phyloP scores from a whole-genome alignment of 1,140 invertebrate species.

The Bursaphelenchus mucronatus region DNA sequence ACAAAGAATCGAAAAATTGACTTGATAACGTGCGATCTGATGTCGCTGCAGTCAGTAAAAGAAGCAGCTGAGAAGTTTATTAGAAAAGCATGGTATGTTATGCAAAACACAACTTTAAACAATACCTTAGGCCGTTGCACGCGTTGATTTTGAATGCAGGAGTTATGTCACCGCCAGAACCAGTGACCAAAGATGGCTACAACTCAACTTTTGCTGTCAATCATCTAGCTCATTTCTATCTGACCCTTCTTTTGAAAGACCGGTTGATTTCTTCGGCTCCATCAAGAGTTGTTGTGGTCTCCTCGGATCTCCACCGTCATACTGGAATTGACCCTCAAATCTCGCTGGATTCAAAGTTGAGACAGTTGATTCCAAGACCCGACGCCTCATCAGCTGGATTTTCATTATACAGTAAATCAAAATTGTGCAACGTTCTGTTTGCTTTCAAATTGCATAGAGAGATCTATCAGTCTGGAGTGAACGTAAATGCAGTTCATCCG shows the following conservation, averaged over 20 bases:
- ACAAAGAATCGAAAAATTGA: conserved; percentile 24
- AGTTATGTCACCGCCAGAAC: conserved; percentile 74
- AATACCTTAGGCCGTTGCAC: conserved; percentile 71
- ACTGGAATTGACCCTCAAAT: too few relatives aligned
- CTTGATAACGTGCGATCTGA: conserved; percentile 28
- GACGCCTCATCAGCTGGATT: conserved; percentile 61
- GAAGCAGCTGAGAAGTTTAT: conserved; percentile 25
- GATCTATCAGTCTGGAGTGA: conserved; percentile 70
- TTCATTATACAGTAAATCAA: conserved; percentile 81
- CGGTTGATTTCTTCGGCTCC: too few relatives aligned
- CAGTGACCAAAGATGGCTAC: too few relatives aligned
- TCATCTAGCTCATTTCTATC: too few relatives aligned
- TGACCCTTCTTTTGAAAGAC: too few relatives aligned
- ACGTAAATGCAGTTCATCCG: conserved; percentile 78
- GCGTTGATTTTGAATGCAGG: conserved; percentile 85
- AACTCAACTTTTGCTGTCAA: too few relatives aligned
- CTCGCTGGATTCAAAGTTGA: too few relatives aligned
- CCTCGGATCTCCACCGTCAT: too few relatives aligned
- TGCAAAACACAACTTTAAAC: not conserved
- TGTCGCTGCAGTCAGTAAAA: conserved; percentile 30
- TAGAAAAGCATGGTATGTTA: conserved; percentile 20
- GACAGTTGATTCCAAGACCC: too few relatives aligned
- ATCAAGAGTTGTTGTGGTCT: too few relatives aligned
- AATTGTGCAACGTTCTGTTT: conserved; percentile 81
- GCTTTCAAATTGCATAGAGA: conserved; percentile 72